These are phyloP conservation scores for Diaphora mendica DNA, from an alignment of 2,888 invertebrate genomes.

Conservation along the genomic window DNA sequence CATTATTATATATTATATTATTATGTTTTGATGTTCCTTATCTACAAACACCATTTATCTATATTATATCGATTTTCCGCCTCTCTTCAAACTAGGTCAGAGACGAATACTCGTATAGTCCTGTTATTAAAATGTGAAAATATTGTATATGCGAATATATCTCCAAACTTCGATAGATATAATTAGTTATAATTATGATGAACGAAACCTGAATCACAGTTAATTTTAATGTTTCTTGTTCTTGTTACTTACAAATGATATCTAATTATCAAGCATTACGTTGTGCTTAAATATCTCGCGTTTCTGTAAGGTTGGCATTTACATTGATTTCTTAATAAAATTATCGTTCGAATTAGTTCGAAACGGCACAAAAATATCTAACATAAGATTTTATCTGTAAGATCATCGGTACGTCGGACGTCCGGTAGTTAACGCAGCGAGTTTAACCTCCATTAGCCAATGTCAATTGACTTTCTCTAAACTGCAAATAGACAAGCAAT, in stretches of 20 bases:
- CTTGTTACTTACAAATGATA: background rate
- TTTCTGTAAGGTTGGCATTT: background rate
- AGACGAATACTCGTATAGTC: background rate
- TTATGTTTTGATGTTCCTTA: background rate
- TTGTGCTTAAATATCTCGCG: no score
- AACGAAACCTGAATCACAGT: background rate
- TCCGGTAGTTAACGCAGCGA: constrained; percentile 32
- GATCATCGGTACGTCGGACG: constrained; percentile 38
- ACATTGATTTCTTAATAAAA: background rate
- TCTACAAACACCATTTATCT: background rate
- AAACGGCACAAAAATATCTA: background rate
- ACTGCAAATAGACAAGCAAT: constrained; percentile 23
- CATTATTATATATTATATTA: background rate
- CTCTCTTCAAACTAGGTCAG: background rate
- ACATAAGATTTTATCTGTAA: constrained; percentile 6
- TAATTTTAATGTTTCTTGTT: no score
- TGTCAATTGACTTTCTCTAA: constrained; percentile 41
- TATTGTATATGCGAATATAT: background rate
- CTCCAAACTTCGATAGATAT: background rate
- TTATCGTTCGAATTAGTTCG: no score
- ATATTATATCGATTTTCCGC: background rate
- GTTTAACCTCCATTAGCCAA: constrained; percentile 35
- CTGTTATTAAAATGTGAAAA: background rate
- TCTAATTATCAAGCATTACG: background rate
- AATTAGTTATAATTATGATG: background rate